Percentiles rank a stretch among this genome's conserved stretches.
Evolutionary conservation across 2,888 invertebrate species (phyloP).

Genomic region (Tinea trinotella): DNA sequence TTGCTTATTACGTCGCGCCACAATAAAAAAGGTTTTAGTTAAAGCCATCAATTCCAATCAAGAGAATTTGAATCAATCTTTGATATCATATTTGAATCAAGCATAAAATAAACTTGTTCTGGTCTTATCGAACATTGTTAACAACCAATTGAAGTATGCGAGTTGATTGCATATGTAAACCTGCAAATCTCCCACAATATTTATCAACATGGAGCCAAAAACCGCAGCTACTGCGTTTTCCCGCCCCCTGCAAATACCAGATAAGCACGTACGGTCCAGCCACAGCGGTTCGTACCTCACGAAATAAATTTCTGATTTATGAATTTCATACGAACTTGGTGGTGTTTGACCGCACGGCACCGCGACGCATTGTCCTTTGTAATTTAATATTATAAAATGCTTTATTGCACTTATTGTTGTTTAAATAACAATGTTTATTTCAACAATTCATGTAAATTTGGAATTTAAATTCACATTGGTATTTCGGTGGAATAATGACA

Average conservation of each 20-base stretch:
- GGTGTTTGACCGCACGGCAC: slow-evolving; percentile 4
- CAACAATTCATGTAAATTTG: too few relatives aligned
- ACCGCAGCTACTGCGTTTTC: slow-evolving; percentile 38
- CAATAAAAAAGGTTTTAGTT: too few relatives aligned
- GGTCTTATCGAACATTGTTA: background rate
- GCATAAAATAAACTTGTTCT: background rate
- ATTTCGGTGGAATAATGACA: too few relatives aligned
- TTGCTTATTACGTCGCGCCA: too few relatives aligned
- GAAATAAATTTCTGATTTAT: slow-evolving; percentile 68
- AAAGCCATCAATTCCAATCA: too few relatives aligned
- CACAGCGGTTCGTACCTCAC: slow-evolving; percentile 49
- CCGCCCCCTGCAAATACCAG: slow-evolving; percentile 54
- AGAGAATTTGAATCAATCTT: too few relatives aligned
- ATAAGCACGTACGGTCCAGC: slow-evolving; percentile 58
- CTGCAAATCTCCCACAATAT: slow-evolving; percentile 41
- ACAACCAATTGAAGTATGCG: background rate
- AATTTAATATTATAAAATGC: background rate
- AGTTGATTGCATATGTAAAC: background rate
- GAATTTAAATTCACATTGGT: too few relatives aligned
- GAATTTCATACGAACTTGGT: slow-evolving; percentile 39
- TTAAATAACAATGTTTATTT: too few relatives aligned
- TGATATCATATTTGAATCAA: too few relatives aligned
- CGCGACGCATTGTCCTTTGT: background rate
- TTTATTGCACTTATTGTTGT: too few relatives aligned
- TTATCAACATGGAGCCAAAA: slow-evolving; percentile 55